phyloP scores from a whole-genome alignment of 2,113 vertebrate species.

The Dipodomys spectabilis region DNA sequence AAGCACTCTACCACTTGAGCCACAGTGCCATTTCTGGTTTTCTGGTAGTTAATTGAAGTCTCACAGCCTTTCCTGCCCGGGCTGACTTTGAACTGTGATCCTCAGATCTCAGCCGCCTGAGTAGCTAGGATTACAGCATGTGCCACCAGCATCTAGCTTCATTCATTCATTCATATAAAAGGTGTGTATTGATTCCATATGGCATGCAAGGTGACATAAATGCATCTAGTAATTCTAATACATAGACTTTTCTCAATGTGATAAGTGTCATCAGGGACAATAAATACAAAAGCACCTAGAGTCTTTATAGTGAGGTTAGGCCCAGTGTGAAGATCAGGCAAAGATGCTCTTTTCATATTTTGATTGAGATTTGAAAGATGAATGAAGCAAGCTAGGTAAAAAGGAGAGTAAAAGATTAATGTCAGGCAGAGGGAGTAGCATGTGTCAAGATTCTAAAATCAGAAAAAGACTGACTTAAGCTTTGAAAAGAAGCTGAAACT shows the following conservation, averaged over 20 bases:
- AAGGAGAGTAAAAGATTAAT: conserved; percentile 39
- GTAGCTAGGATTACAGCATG: too few relatives aligned
- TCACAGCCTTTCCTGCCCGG: too few relatives aligned
- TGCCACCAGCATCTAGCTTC: not conserved
- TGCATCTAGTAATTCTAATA: conserved; percentile 22
- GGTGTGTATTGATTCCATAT: not conserved
- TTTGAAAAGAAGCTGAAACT: conserved; percentile 18
- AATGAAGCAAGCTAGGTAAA: conserved; percentile 2
- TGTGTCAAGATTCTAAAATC: not conserved
- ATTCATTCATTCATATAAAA: conserved; percentile 44
- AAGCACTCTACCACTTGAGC: too few relatives aligned
- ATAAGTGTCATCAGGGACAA: conserved; percentile 27
- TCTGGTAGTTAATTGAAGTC: too few relatives aligned
- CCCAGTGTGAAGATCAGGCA: not conserved
- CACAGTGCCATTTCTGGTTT: too few relatives aligned
- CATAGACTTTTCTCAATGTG: not conserved
- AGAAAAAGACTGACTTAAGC: not conserved
- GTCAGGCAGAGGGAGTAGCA: not conserved
- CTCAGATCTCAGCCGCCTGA: too few relatives aligned
- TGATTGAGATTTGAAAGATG: not conserved
- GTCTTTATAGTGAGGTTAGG: not conserved
- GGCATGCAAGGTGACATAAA: not conserved
- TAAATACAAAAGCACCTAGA: not conserved
- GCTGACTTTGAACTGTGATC: too few relatives aligned
- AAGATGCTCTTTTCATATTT: conserved; percentile 17